phyloP scores from a whole-genome alignment of 1,140 invertebrate species.

The Aphidius ervi region DNA sequence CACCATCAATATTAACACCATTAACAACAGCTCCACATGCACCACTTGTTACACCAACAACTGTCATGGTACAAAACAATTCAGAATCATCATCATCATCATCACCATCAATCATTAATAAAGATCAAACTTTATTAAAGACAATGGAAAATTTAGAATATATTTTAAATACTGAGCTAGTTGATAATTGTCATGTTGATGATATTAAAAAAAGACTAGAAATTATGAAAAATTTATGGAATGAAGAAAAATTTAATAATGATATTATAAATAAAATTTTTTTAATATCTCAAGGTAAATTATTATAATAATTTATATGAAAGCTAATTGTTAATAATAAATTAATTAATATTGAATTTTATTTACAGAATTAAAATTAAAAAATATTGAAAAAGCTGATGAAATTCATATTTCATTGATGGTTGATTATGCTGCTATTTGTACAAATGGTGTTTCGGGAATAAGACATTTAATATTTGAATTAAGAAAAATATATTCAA shows the following conservation, averaged over 20 bases:
- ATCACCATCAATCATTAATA: slow-evolving; percentile 26
- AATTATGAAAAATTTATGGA: slow-evolving; percentile 46
- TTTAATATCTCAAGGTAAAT: slow-evolving; percentile 45
- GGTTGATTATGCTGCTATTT: slow-evolving; percentile 46
- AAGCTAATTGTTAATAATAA: slow-evolving; percentile 6
- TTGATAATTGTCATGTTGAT: slow-evolving; percentile 29
- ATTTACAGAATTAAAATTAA: slow-evolving; percentile 43
- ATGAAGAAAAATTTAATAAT: slow-evolving; percentile 44
- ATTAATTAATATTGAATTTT: slow-evolving; percentile 12
- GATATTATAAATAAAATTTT: slow-evolving; percentile 40
- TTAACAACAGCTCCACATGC: slow-evolving; percentile 36
- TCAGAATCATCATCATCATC: neutral
- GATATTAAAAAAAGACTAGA: slow-evolving; percentile 47
- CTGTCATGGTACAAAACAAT: no score
- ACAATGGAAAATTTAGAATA: slow-evolving; percentile 35
- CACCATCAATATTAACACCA: slow-evolving; percentile 18
- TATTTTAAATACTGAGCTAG: slow-evolving; percentile 32
- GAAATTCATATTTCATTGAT: slow-evolving; percentile 48
- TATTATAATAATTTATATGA: slow-evolving; percentile 3
- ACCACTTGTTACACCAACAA: slow-evolving; percentile 28
- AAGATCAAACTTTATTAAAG: slow-evolving; percentile 33
- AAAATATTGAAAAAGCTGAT: slow-evolving; percentile 42
- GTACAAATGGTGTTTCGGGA: slow-evolving; percentile 51
- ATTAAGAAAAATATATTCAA: slow-evolving; percentile 31
- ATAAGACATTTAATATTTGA: slow-evolving; percentile 47